These are phyloP conservation scores for Calliscelio sp. DNA, from an alignment of 2,888 invertebrate genomes.

Conservation along the genomic window DNA sequence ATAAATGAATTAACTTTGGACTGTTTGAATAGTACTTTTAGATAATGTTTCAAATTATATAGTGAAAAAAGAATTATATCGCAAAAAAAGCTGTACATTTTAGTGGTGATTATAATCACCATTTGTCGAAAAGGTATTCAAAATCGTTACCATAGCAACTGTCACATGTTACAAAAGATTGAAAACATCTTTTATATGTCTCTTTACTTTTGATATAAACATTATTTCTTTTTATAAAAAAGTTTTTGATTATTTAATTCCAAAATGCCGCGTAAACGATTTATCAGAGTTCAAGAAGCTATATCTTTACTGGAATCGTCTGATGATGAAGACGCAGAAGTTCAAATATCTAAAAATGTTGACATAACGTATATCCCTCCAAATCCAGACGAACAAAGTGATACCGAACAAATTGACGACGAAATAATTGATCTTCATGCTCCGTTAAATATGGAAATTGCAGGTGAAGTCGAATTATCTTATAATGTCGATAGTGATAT, in stretches of 20 bases:
- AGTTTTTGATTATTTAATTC: background rate
- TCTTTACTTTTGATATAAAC: background rate
- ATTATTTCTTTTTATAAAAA: background rate
- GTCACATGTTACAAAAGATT: background rate
- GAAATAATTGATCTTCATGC: constrained; percentile 9
- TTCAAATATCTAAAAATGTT: background rate
- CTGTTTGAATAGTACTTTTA: background rate
- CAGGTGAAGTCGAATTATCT: constrained; percentile 13
- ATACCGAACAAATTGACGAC: constrained; percentile 21
- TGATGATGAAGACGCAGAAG: constrained; percentile 2
- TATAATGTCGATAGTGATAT: constrained; percentile 2
- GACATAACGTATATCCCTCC: constrained; percentile 9
- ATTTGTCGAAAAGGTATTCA: constrained; percentile 1
- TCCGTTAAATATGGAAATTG: background rate
- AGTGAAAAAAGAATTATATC: background rate
- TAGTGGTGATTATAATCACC: constrained; percentile 1
- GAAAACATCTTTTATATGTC: background rate
- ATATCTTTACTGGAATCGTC: constrained; percentile 1
- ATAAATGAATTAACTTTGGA: background rate
- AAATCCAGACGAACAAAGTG: background rate
- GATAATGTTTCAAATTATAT: background rate
- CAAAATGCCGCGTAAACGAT: constrained; percentile 7
- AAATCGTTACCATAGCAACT: background rate
- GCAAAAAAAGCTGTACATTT: background rate
- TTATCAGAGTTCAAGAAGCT: constrained; percentile 10